Evolutionary conservation across 2,888 invertebrate species (phyloP).

Genomic region (Graphium colonna): DNA sequence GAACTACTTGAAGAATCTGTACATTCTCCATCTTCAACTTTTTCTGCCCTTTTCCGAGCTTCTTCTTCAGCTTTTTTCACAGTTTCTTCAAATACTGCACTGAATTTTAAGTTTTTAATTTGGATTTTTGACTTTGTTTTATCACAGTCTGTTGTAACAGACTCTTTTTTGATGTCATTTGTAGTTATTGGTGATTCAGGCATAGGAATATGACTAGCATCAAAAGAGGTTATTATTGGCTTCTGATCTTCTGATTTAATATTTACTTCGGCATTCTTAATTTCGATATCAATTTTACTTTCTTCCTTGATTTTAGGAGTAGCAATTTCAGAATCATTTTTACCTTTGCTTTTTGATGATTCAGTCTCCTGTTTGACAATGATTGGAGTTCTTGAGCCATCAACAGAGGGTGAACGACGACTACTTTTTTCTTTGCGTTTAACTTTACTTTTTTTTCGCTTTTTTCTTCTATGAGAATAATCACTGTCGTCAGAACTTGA

Average conservation of each 20-base stretch:
- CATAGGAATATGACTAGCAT: conserved; percentile 61
- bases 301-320: conserved; percentile 38
- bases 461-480: conserved; percentile 77
- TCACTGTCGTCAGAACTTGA: conserved; percentile 64
- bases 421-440: conserved; percentile 49
- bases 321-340: conserved; percentile 28
- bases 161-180: conserved; percentile 47
- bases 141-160: conserved; percentile 50
- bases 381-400: conserved; percentile 48
- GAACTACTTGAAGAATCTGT: conserved; percentile 68
- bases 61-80: conserved; percentile 83
- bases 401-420: conserved; percentile 44
- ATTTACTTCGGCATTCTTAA: conserved; percentile 34
- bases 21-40: conserved; percentile 83
- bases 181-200: conserved; percentile 62
- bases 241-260: conserved; percentile 38
- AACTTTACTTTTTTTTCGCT: conserved; percentile 77
- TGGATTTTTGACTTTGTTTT: conserved; percentile 80
- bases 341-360: conserved; percentile 26
- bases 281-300: conserved; percentile 23
- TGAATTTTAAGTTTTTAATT: conserved; percentile 85
- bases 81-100: conserved; percentile 83
- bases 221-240: conserved; percentile 39
- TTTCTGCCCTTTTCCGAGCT: conserved; percentile 80
- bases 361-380: conserved; percentile 44